Percentiles rank a stretch among this genome's conserved stretches.
phyloP scores from a whole-genome alignment of 2,888 invertebrate species.

The Protodeltote pygarga region DNA sequence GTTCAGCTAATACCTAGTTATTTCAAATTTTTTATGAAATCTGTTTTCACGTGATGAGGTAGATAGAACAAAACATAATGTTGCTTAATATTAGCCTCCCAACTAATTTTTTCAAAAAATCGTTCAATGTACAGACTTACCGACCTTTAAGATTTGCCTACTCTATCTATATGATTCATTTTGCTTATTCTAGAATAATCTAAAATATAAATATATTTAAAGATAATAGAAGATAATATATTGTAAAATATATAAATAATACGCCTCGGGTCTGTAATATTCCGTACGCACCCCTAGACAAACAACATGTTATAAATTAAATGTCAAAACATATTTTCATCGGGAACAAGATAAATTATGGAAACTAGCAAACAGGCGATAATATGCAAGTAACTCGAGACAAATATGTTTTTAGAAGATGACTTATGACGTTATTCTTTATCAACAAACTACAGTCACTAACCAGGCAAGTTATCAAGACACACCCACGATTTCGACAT shows the following conservation, averaged over 20 bases:
- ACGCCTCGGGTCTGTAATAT: constrained; percentile 35
- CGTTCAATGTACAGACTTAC: too few relatives aligned
- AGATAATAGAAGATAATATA: too few relatives aligned
- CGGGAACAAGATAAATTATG: constrained; percentile 82
- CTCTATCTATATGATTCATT: too few relatives aligned
- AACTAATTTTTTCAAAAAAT: too few relatives aligned
- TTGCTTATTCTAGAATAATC: too few relatives aligned
- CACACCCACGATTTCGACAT: constrained; percentile 80
- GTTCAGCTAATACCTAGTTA: too few relatives aligned
- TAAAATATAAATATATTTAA: too few relatives aligned
- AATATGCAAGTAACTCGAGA: constrained; percentile 70
- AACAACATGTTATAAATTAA: constrained; percentile 70
- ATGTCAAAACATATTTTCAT: constrained; percentile 81
- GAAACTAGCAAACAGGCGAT: constrained; percentile 73
- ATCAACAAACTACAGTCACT: constrained; percentile 67
- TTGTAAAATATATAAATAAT: constrained; percentile 15
- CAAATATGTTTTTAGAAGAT: constrained; percentile 81
- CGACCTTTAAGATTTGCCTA: too few relatives aligned
- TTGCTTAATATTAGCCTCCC: too few relatives aligned
- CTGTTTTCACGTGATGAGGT: too few relatives aligned
- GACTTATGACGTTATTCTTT: constrained; percentile 67
- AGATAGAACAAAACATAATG: too few relatives aligned
- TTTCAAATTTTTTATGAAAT: too few relatives aligned
- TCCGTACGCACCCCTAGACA: constrained; percentile 52
- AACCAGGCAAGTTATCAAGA: constrained; percentile 67